phyloP scores from a whole-genome alignment of 2,888 invertebrate species.

The Melieria omissa region DNA sequence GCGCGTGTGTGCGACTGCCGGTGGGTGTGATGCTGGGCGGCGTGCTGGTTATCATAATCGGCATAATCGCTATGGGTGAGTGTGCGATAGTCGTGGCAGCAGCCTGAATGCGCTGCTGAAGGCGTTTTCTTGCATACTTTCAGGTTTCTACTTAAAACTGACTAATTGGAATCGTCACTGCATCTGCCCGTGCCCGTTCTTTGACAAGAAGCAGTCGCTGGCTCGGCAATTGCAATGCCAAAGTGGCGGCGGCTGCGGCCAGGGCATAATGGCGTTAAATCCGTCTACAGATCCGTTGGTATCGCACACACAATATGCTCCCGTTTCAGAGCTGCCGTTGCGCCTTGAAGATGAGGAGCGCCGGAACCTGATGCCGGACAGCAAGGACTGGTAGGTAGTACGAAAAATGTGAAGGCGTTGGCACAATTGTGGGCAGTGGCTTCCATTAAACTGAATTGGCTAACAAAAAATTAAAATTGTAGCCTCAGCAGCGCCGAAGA shows the following conservation, averaged over 20 bases:
- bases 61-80: conserved; percentile 72
- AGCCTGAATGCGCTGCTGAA: background rate
- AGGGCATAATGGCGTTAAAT: conserved; percentile 74
- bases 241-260: conserved; percentile 63
- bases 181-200: conserved; percentile 53
- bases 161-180: conserved; percentile 62
- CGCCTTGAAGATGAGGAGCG: conserved; percentile 74
- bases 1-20: conserved; percentile 54
- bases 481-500: conserved; percentile 78
- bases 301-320: conserved; percentile 78
- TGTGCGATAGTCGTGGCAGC: background rate
- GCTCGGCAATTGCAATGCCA: conserved; percentile 57
- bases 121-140: conserved; percentile 33
- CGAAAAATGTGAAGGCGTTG: background rate
- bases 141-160: conserved; percentile 61
- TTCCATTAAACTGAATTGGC: background rate
- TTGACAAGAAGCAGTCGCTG: conserved; percentile 59
- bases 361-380: conserved; percentile 79
- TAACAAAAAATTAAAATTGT: conserved; percentile 52
- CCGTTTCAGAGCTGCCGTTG: conserved; percentile 76
- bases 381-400: conserved; percentile 76
- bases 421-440: background rate
- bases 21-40: conserved; percentile 74
- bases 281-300: conserved; percentile 82
- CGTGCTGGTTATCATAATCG: conserved; percentile 72